phyloP scores from a whole-genome alignment of 2,888 invertebrate species.

The Neocrepidodera transversa region DNA sequence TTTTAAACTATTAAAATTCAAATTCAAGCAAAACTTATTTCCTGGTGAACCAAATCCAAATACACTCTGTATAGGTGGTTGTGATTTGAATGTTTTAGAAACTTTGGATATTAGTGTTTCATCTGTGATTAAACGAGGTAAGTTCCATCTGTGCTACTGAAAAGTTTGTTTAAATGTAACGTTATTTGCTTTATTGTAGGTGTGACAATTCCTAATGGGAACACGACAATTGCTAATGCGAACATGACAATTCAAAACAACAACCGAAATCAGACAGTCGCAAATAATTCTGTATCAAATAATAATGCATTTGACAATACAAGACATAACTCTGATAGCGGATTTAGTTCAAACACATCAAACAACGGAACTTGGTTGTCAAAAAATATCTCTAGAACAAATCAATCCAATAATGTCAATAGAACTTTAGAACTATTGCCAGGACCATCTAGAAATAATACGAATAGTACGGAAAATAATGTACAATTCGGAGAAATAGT shows the following conservation, averaged over 20 bases:
- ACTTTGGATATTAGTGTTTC: conserved; percentile 65
- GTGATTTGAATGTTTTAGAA: conserved; percentile 72
- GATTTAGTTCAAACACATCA: background rate
- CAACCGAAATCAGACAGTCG: too few relatives aligned
- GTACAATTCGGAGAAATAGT: conserved; percentile 48
- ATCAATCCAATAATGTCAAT: background rate
- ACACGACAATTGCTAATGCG: background rate
- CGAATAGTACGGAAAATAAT: background rate
- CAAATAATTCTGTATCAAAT: background rate
- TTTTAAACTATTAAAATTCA: conserved; percentile 69
- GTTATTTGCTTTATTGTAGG: background rate
- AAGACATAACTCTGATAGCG: conserved; percentile 14
- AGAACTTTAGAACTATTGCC: conserved; percentile 1
- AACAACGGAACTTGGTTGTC: background rate
- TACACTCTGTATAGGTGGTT: conserved; percentile 76
- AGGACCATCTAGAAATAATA: conserved; percentile 21
- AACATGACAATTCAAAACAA: background rate
- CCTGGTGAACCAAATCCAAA: conserved; percentile 71
- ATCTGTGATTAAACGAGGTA: conserved; percentile 56
- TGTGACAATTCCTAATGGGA: too few relatives aligned
- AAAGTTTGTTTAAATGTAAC: too few relatives aligned
- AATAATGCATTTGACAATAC: conserved; percentile 1
- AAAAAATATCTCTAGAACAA: background rate
- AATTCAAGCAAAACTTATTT: conserved; percentile 70
- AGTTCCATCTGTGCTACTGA: too few relatives aligned